Conservation (phyloP, 2,113 vertebrate genomes). For the Pelobates fuscus region DNA sequence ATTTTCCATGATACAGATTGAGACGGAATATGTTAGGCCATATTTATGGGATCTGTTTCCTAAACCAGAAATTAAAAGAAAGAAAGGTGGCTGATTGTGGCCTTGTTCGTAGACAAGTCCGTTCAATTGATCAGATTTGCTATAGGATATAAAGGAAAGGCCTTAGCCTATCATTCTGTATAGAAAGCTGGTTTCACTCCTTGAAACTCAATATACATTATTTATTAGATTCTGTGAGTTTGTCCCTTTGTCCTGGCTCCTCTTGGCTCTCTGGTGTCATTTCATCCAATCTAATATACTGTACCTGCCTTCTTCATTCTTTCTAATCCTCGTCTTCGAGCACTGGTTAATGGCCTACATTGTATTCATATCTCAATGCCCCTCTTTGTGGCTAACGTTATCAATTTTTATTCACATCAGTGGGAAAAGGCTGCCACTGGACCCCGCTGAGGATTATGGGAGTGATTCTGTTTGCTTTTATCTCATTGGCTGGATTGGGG, state of each 20-base stretch:
- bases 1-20: no score
- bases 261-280: background rate
- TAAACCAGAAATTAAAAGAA: no score
- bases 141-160: no score
- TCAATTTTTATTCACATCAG: background rate
- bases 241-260: background rate
- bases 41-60: no score
- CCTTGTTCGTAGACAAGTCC: no score
- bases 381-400: background rate
- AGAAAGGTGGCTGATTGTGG: no score
- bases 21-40: no score
- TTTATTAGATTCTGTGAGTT: background rate
- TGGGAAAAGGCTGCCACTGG: conserved; percentile 38
- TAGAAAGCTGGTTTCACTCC: no score
- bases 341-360: background rate
- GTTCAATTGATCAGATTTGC: no score
- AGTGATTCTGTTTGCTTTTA: conserved; percentile 15
- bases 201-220: background rate
- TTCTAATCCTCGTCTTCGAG: background rate
- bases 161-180: no score
- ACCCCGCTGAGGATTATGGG: conserved; percentile 45
- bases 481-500: conserved; percentile 41
- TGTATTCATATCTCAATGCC: background rate
- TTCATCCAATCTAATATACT: background rate
- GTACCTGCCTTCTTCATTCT: background rate